phyloP scores from a whole-genome alignment of 2,113 vertebrate genomes.

The Oryzias celebensis region DNA sequence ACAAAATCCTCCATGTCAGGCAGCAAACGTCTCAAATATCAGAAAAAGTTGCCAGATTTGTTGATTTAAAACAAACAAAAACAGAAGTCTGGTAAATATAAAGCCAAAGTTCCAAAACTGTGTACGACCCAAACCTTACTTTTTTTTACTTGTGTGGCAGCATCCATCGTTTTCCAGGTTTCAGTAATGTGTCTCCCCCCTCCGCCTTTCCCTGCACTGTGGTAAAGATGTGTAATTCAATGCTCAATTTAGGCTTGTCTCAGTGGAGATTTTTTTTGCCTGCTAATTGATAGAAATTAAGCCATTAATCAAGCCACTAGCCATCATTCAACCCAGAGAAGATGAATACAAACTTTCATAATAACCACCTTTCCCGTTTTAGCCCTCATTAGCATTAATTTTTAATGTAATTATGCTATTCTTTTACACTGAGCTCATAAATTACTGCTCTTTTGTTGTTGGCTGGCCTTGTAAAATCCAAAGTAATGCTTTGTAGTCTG shows the following conservation, averaged over 20 bases:
- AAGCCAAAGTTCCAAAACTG: neutral
- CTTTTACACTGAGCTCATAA: conserved; percentile 99
- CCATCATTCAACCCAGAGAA: conserved; percentile 97
- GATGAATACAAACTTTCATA: conserved; percentile 99
- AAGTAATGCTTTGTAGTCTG: conserved; percentile 99
- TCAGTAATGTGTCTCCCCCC: conserved; percentile 56
- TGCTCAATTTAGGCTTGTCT: conserved; percentile 97
- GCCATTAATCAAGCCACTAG: conserved; percentile 99
- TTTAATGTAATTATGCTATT: conserved; percentile 99
- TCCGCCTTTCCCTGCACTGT: conserved; percentile 71
- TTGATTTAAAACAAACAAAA: too few species aligned
- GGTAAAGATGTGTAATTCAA: conserved; percentile 95
- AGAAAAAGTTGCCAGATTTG: too few species aligned
- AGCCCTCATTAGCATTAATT: conserved; percentile 99
- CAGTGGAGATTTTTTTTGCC: conserved; percentile 89
- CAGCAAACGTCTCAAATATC: too few species aligned
- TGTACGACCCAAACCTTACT: conserved; percentile 5
- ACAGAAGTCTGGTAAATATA: too few species aligned
- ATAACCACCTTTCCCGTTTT: conserved; percentile 99
- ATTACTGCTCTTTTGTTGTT: conserved; percentile 99
- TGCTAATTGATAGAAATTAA: conserved; percentile 99
- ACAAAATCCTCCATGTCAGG: too few species aligned
- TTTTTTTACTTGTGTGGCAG: conserved; percentile 18
- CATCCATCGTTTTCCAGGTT: conserved; percentile 67
- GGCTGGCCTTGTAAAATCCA: conserved; percentile 99